A percentile compares a stretch with the other conserved stretches of the same genome.
These are phyloP conservation scores for Harpegnathos saltator DNA, from an alignment of 1,140 invertebrate species.

Conservation along the genomic window DNA sequence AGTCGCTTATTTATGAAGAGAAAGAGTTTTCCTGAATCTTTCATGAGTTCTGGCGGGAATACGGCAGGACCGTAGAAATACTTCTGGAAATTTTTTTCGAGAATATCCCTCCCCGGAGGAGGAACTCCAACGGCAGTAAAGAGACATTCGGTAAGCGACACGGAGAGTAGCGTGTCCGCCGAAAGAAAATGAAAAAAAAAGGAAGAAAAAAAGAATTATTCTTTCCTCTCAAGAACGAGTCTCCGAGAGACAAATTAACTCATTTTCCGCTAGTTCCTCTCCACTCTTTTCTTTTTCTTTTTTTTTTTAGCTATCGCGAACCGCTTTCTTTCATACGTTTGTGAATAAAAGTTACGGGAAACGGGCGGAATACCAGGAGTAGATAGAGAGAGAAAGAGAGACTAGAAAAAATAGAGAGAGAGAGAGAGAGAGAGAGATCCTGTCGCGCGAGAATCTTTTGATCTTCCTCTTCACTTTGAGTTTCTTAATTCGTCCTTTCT, in stretches of 20 bases:
- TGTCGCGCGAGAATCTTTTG: slow-evolving; percentile 44
- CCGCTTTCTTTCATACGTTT: slow-evolving; percentile 30
- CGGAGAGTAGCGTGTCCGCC: slow-evolving; percentile 24
- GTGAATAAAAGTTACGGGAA: slow-evolving; percentile 34
- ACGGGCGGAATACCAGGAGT: slow-evolving; percentile 18
- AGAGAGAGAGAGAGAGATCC: slow-evolving; percentile 14
- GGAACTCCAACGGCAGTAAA: background rate
- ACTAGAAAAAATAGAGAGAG: no score
- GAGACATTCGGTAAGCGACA: slow-evolving; percentile 40
- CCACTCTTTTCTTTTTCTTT: slow-evolving; percentile 6
- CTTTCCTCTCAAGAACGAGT: slow-evolving; percentile 17
- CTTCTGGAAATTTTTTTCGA: slow-evolving; percentile 28
- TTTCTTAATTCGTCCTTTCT: slow-evolving; percentile 55
- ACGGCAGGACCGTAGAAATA: background rate
- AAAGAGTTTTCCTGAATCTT: slow-evolving; percentile 41
- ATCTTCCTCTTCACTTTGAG: slow-evolving; percentile 54
- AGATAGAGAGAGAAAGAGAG: no score
- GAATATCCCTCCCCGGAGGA: background rate
- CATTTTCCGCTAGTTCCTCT: slow-evolving; percentile 3
- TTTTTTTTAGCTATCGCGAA: slow-evolving; percentile 21
- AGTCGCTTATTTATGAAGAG: slow-evolving; percentile 24
- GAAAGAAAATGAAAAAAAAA: no score
- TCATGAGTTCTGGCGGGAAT: background rate
- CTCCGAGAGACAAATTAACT: slow-evolving; percentile 45
- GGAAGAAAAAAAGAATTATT: slow-evolving; percentile 36